These are phyloP conservation scores for Nixonia krombeini DNA, from an alignment of 1,140 invertebrate species.

Conservation along the genomic window DNA sequence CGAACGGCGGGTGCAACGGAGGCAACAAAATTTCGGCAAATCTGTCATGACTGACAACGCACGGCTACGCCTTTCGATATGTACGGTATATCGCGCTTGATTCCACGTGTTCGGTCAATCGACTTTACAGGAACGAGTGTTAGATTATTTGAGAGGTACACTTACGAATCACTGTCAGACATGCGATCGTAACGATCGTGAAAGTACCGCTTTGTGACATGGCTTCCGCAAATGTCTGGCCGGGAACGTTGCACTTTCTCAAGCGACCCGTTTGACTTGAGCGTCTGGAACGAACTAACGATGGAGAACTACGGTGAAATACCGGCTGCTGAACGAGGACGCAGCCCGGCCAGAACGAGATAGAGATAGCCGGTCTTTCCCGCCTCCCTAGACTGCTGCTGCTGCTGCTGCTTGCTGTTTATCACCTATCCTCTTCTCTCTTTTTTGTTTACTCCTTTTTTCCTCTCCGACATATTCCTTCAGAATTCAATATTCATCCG, in stretches of 20 bases:
- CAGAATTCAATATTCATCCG: constrained; percentile 28
- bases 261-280: constrained; percentile 59
- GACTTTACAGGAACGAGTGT: background rate
- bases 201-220: constrained; percentile 28
- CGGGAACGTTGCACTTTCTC: constrained; percentile 32
- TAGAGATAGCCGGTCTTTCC: constrained; percentile 35
- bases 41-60: no score
- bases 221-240: constrained; percentile 23
- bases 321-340: constrained; percentile 31
- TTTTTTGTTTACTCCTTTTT: constrained; percentile 16
- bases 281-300: constrained; percentile 64
- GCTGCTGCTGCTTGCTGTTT: no score
- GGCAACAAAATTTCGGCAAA: no score
- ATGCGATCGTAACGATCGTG: constrained; percentile 18
- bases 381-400: constrained; percentile 9
- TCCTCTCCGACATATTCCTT: constrained; percentile 19
- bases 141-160: constrained; percentile 11
- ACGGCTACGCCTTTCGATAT: constrained; percentile 1
- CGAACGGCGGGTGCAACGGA: no score
- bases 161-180: constrained; percentile 54
- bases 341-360: constrained; percentile 14
- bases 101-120: background rate
- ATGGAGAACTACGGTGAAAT: background rate
- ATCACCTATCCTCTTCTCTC: constrained; percentile 39
- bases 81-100: no score